phyloP scores from a whole-genome alignment of 2,113 vertebrate genomes.

The Syngnathus scovelli region DNA sequence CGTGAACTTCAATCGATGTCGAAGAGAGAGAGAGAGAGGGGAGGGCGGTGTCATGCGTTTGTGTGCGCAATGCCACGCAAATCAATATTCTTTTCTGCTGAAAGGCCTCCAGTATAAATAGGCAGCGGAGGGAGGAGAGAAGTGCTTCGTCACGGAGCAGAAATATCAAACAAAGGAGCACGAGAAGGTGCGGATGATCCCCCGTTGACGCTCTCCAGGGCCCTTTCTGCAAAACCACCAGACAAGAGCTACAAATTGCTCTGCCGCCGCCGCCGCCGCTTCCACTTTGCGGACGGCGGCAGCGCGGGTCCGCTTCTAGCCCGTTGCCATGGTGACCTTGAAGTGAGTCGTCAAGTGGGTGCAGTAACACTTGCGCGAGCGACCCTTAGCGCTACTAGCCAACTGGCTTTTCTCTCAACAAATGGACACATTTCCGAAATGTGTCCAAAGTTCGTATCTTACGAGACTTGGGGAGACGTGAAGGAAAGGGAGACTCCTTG shows the following conservation, averaged over 20 bases:
- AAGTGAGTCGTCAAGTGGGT: neutral
- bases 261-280: neutral
- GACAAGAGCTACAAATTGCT: neutral
- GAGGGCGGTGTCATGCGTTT: neutral
- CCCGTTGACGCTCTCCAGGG: too few relatives aligned
- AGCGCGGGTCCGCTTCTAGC: neutral
- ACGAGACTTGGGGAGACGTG: too few relatives aligned
- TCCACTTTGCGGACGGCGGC: neutral
- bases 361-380: neutral
- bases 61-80: constrained; percentile 10
- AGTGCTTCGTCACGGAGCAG: constrained; percentile 3
- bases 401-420: neutral
- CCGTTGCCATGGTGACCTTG: constrained; percentile 1
- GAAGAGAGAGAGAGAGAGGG: neutral
- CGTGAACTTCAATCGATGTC: constrained; percentile 27
- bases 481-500: too few relatives aligned
- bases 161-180: neutral
- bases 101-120: constrained; percentile 10
- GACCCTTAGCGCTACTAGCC: too few relatives aligned
- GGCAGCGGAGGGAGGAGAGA: neutral
- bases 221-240: neutral
- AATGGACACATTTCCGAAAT: neutral
- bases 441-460: too few relatives aligned
- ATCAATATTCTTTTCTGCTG: constrained; percentile 18
- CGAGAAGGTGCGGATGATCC: neutral